Conservation (phyloP, 64 coral and sea anemone species). For the Stichodactyla mertensii region DNA sequence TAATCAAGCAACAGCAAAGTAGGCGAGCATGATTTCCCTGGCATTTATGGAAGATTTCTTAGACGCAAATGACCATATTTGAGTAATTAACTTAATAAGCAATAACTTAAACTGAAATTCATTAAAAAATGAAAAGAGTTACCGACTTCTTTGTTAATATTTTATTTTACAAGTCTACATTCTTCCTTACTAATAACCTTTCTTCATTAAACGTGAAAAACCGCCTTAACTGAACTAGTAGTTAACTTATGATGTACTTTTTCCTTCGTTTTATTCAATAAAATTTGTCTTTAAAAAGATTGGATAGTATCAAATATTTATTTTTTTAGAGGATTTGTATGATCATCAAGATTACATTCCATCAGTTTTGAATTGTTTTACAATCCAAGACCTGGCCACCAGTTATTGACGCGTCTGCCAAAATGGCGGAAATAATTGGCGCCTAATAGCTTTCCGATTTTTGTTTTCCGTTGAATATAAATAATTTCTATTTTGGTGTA, state of each 20-base stretch:
- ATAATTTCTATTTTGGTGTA: not conserved
- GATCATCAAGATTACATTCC: not conserved
- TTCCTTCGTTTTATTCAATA: not conserved
- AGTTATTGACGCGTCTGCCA: not conserved
- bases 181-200: not conserved
- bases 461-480: not conserved
- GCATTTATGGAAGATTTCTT: not conserved
- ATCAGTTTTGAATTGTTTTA: not conserved
- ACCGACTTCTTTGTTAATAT: constrained; percentile 5
- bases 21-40: not conserved
- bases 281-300: not conserved
- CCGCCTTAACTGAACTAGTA: not conserved
- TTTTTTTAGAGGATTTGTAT: not conserved
- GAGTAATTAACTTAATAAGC: not conserved
- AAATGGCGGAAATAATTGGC: not conserved
- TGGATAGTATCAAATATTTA: not conserved
- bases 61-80: not conserved
- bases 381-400: not conserved
- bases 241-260: not conserved
- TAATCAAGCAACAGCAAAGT: not conserved
- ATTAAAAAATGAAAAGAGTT: not conserved
- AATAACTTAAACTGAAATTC: constrained; percentile 5
- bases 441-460: not conserved
- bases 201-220: not conserved
- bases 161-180: constrained; percentile 1